Conservation (phyloP, 2,797 vertebrate genomes). For the Calcarius lapponicus region DNA sequence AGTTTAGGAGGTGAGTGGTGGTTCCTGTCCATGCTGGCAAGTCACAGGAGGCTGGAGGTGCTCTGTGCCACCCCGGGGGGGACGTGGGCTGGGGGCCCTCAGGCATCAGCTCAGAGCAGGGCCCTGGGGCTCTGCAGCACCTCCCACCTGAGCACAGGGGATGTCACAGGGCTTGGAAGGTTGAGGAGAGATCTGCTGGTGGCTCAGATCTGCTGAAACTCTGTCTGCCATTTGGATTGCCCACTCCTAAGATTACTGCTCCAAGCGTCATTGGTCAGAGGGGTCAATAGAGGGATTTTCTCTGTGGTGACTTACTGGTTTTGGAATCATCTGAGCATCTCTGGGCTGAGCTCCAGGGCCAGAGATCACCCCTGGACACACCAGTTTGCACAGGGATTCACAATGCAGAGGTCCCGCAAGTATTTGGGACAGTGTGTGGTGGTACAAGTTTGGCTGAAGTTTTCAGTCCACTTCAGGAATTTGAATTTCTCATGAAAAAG, state of each 20-base stretch:
- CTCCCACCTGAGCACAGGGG: neutral
- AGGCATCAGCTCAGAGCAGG: neutral
- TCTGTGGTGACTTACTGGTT: neutral
- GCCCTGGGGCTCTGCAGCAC: neutral
- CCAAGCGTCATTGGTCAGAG: neutral
- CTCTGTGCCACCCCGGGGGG: neutral
- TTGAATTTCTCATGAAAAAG: neutral
- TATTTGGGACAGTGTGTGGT: neutral
- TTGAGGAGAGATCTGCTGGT: neutral
- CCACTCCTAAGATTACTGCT: neutral
- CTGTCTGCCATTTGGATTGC: neutral
- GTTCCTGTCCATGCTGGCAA: accelerated
- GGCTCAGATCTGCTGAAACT: neutral
- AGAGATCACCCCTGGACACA: accelerated
- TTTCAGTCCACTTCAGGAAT: neutral
- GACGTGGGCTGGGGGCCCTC: neutral
- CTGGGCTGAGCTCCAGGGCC: neutral
- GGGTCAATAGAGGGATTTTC: neutral
- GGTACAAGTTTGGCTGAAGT: neutral
- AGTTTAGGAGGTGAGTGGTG: neutral
- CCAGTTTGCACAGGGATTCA: accelerated
- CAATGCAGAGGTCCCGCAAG: neutral
- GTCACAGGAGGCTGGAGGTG: accelerated
- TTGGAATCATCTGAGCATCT: neutral
- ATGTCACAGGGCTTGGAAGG: neutral